Conservation (phyloP, 2,797 vertebrate genomes). For the Acrossocheilus wenchowensis region DNA sequence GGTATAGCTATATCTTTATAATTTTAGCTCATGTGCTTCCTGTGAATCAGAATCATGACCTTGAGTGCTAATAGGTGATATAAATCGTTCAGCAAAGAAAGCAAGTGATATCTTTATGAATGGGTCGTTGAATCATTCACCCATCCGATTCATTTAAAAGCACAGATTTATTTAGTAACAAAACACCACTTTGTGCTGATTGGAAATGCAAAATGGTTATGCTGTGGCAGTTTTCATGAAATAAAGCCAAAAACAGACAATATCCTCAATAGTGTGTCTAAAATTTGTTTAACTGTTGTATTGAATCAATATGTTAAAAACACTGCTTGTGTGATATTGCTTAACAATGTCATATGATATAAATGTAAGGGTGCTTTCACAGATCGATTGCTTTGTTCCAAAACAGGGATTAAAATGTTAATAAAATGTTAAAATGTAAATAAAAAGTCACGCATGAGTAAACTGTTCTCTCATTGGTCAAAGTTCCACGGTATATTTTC, state of each 20-base stretch:
- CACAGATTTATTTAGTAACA: not conserved
- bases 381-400: no score
- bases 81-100: not conserved
- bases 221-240: not conserved
- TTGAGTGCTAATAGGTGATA: no score
- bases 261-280: not conserved
- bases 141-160: not conserved
- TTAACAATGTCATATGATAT: not conserved
- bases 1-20: not conserved
- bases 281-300: not conserved
- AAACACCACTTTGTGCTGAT: not conserved
- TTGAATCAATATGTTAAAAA: not conserved
- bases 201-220: not conserved
- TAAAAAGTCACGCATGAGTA: no score
- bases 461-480: no score
- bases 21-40: not conserved
- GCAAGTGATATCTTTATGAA: not conserved
- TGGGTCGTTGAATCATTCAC: not conserved
- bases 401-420: no score
- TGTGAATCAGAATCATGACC: not conserved
- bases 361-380: not conserved
- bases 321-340: not conserved
- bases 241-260: not conserved
- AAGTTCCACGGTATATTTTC: no score
- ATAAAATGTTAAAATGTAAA: no score